These are phyloP conservation scores for Philopotamus ludificatus DNA, from an alignment of 1,140 invertebrate genomes.

Conservation along the genomic window DNA sequence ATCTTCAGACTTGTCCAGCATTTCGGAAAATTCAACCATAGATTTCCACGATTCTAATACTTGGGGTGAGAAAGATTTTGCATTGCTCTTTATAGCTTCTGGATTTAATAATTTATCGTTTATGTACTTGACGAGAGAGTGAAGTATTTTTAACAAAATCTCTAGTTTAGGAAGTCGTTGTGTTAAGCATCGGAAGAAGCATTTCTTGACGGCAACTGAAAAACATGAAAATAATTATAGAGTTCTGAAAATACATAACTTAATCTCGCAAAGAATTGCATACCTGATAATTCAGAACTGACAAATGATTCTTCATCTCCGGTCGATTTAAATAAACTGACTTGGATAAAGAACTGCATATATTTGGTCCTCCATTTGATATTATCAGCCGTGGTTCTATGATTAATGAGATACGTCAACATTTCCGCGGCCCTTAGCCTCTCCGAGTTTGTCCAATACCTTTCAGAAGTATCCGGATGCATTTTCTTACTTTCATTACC, in stretches of 20 bases:
- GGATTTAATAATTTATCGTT: conserved; percentile 55
- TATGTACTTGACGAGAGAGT: conserved; percentile 57
- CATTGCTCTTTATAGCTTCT: conserved; percentile 49
- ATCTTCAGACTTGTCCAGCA: conserved; percentile 50
- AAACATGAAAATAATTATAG: conserved; percentile 26
- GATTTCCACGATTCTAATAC: conserved; percentile 61
- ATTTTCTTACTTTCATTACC: conserved; percentile 54
- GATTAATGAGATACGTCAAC: conserved; percentile 64
- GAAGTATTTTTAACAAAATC: conserved; percentile 58
- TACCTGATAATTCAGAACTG: conserved; percentile 61
- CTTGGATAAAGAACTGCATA: conserved; percentile 63
- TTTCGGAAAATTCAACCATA: conserved; percentile 55
- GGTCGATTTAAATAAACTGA: conserved; percentile 63
- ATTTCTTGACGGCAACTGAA: conserved; percentile 43
- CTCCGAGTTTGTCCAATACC: conserved; percentile 65
- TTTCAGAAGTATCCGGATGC: conserved; percentile 52
- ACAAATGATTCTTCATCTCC: conserved; percentile 50
- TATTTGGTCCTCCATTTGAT: conserved; percentile 65
- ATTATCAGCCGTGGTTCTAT: conserved; percentile 59
- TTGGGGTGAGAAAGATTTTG: conserved; percentile 57
- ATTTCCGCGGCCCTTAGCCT: conserved; percentile 65
- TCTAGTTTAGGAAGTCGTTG: conserved; percentile 62
- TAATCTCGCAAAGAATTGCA: conserved; percentile 36
- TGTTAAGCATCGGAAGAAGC: conserved; percentile 66
- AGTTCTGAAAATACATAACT: conserved; percentile 13